These are phyloP conservation scores for Bactericera cockerelli DNA, from an alignment of 1,140 invertebrate genomes.

Conservation along the genomic window DNA sequence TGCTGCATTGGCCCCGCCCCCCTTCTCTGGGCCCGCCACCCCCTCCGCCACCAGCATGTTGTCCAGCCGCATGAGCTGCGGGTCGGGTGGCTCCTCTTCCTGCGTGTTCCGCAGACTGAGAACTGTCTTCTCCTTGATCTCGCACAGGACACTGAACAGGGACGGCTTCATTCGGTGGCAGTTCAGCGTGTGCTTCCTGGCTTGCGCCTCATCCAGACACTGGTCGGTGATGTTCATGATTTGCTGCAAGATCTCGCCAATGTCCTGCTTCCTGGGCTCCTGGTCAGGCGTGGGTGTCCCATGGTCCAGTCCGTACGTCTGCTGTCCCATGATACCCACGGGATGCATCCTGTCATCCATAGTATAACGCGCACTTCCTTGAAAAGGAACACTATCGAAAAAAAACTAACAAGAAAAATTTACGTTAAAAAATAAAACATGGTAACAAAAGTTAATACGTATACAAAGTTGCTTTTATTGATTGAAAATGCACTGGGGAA, in stretches of 20 bases:
- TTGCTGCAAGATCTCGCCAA: constrained; percentile 86
- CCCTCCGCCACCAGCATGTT: constrained; percentile 99
- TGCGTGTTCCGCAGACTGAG: constrained; percentile 89
- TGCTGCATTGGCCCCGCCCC: constrained; percentile 78
- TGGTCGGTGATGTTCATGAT: constrained; percentile 99
- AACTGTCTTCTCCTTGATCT: constrained; percentile 97
- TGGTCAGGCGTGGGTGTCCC: constrained; percentile 45
- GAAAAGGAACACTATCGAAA: background rate
- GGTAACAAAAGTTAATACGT: background rate
- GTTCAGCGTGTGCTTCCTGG: constrained; percentile 84
- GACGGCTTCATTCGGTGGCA: constrained; percentile 94
- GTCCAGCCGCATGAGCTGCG: constrained; percentile 95
- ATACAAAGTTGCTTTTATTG: constrained; percentile 1
- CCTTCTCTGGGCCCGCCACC: constrained; percentile 94
- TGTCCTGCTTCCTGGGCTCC: constrained; percentile 71
- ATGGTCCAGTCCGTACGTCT: constrained; percentile 34
- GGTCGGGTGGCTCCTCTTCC: constrained; percentile 97
- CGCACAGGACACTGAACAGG: constrained; percentile 88
- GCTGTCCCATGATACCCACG: constrained; percentile 33
- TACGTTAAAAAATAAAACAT: constrained; percentile 9
- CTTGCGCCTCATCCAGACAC: constrained; percentile 94
- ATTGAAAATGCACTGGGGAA: constrained; percentile 4
- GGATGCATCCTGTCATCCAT: constrained; percentile 32
- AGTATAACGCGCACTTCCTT: constrained; percentile 13
- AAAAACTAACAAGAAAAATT: background rate